A percentile compares a stretch with the other conserved stretches of the same genome.
phyloP scores from a whole-genome alignment of 2,113 vertebrate genomes.

The Pomatorhinus ruficollis region DNA sequence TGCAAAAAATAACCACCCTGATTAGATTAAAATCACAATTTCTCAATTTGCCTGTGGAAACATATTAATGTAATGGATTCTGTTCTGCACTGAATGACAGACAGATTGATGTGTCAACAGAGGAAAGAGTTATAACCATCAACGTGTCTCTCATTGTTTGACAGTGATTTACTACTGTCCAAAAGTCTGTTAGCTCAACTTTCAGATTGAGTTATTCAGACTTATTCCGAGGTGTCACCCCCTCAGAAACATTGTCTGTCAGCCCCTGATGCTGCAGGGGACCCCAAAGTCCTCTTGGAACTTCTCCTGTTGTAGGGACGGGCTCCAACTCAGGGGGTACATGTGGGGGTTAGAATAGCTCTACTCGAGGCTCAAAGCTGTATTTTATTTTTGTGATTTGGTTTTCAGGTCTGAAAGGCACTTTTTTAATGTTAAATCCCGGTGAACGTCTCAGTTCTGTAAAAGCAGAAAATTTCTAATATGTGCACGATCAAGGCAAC shows the following conservation, averaged over 20 bases:
- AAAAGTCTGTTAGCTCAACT: constrained; percentile 41
- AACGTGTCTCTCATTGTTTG: constrained; percentile 38
- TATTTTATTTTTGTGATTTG: background rate
- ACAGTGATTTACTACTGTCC: constrained; percentile 54
- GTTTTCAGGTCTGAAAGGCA: background rate
- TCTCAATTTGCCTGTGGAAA: constrained; percentile 45
- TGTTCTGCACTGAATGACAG: constrained; percentile 14
- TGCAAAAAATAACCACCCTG: constrained; percentile 10
- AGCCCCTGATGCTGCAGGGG: background rate
- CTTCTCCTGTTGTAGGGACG: background rate
- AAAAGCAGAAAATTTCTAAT: background rate
- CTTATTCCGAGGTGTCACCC: background rate
- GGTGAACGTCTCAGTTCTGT: background rate
- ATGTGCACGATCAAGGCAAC: fast-evolving
- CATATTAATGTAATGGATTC: constrained; percentile 43
- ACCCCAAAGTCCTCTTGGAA: background rate
- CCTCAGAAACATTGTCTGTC: background rate
- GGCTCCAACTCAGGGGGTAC: background rate
- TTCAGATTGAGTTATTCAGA: background rate
- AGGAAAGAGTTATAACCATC: constrained; percentile 42
- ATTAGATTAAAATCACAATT: constrained; percentile 56
- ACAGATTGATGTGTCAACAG: constrained; percentile 65
- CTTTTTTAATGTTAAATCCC: background rate
- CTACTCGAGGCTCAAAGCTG: background rate
- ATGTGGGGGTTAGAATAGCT: background rate